phyloP scores from a whole-genome alignment of 2,113 vertebrate species.

The Heloderma charlesbogerti region DNA sequence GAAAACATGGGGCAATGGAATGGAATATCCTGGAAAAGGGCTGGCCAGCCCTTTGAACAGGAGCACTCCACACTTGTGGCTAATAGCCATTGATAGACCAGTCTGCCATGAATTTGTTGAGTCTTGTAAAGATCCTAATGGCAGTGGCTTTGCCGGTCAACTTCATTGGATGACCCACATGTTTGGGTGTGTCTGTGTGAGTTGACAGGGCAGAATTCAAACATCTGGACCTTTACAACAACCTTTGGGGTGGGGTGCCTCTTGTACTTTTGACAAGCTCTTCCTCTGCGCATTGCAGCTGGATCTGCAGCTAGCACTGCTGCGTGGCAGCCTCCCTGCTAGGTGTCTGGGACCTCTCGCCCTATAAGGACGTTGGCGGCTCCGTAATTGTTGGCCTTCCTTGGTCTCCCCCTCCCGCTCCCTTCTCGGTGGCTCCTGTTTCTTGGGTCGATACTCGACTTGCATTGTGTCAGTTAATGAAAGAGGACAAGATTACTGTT shows the following conservation, averaged over 20 bases:
- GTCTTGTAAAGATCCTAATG: too few species aligned
- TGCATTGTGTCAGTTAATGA: constrained; percentile 18
- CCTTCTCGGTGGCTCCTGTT: not conserved
- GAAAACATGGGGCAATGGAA: not conserved
- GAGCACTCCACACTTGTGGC: too few species aligned
- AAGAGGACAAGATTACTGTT: constrained; percentile 37
- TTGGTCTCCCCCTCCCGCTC: not conserved
- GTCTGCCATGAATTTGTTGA: too few species aligned
- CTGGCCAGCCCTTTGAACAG: too few species aligned
- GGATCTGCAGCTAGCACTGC: not conserved
- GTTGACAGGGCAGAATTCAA: too few species aligned
- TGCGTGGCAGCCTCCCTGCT: not conserved
- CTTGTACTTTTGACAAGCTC: not conserved
- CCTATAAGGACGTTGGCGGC: not conserved
- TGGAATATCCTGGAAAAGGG: not conserved
- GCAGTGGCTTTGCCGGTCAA: too few species aligned
- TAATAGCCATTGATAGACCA: too few species aligned
- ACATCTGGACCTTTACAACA: not conserved
- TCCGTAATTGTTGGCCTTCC: not conserved
- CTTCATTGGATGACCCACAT: too few species aligned
- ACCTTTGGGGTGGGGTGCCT: not conserved
- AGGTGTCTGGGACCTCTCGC: not conserved
- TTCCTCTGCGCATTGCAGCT: not conserved
- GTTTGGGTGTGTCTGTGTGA: too few species aligned
- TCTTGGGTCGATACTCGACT: constrained; percentile 15